Conservation (phyloP, 2,797 vertebrate genomes). For the Karalla daura region DNA sequence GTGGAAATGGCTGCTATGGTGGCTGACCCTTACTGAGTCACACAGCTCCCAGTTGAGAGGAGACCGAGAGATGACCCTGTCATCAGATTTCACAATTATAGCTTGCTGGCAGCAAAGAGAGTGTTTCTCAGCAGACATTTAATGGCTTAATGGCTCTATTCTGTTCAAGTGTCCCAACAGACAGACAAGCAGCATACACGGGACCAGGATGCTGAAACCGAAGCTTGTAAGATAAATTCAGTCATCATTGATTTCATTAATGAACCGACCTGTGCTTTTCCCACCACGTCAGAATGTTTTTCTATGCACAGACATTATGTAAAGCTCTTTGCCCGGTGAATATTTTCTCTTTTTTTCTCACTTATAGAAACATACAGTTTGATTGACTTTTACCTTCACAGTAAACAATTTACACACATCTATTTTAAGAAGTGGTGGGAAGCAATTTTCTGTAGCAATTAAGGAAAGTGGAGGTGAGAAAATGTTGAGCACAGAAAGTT, state of each 20-base stretch:
- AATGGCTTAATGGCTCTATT: too few species aligned
- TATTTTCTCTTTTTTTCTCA: not conserved
- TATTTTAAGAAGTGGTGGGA: not conserved
- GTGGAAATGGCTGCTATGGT: not conserved
- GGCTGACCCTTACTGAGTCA: not conserved
- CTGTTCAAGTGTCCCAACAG: not conserved
- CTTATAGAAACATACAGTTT: not conserved
- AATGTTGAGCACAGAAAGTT: not conserved
- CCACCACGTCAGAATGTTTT: not conserved
- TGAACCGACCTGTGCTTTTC: not conserved
- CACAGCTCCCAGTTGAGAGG: not conserved
- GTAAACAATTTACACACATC: not conserved
- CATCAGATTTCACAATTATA: not conserved
- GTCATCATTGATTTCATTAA: not conserved
- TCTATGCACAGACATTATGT: not conserved
- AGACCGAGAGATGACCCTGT: not conserved
- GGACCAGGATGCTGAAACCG: not conserved
- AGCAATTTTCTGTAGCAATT: not conserved
- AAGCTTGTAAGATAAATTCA: not conserved
- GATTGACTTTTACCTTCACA: not conserved
- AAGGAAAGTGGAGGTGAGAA: not conserved
- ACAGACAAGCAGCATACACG: not conserved
- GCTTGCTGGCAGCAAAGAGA: not conserved
- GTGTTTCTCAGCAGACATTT: not conserved
- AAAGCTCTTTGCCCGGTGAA: not conserved